Evolutionary conservation across 2,888 invertebrate species (phyloP).

Genomic region (Hirtodrosophila confusa): DNA sequence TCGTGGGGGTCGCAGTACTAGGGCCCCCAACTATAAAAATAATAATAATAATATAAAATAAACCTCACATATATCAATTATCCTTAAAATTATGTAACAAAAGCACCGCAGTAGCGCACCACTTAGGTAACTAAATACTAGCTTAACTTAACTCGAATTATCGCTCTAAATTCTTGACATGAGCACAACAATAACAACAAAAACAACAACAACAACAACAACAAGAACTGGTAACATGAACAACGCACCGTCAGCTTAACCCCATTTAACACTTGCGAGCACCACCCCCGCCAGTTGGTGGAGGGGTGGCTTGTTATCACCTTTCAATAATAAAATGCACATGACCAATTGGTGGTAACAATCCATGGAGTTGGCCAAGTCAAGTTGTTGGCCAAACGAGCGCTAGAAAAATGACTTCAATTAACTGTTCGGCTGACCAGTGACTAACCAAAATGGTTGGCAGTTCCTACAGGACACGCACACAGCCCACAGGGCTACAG

Average conservation of each 20-base stretch:
- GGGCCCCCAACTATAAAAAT: too few relatives aligned
- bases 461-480: constrained; percentile 42
- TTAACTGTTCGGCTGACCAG: constrained; percentile 68
- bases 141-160: constrained; percentile 9
- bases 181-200: constrained; percentile 22
- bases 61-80: too few relatives aligned
- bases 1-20: too few relatives aligned
- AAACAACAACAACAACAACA: constrained; percentile 13
- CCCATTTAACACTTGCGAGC: constrained; percentile 71
- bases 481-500: constrained; percentile 7
- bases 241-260: constrained; percentile 62
- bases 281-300: constrained; percentile 33
- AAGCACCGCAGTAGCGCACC: neutral
- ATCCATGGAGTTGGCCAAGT: constrained; percentile 42
- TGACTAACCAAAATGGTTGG: constrained; percentile 69
- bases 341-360: constrained; percentile 62
- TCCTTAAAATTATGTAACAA: too few relatives aligned
- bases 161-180: constrained; percentile 30
- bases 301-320: constrained; percentile 65
- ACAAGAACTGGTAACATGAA: constrained; percentile 51
- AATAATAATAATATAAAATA: too few relatives aligned
- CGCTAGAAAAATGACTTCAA: constrained; percentile 74
- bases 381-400: constrained; percentile 52
- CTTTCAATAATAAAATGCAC: constrained; percentile 74
- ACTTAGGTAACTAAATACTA: constrained; percentile 3